Conservation (phyloP, 2,888 invertebrate genomes). For the Morpho deidamia region DNA sequence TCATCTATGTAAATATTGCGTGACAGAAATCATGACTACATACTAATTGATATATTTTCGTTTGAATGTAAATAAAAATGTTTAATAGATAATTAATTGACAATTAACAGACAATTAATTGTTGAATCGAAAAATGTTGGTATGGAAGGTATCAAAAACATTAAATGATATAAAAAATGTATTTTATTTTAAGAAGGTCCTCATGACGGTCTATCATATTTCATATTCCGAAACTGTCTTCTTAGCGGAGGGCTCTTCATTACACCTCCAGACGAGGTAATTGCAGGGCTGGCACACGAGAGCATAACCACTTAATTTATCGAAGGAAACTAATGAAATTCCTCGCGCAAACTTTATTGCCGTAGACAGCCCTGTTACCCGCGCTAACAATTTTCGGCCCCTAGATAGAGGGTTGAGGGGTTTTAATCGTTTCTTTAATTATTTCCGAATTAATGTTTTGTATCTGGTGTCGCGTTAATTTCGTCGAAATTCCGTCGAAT, state of each 20-base stretch:
- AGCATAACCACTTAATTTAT: constrained; percentile 78
- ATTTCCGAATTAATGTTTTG: constrained; percentile 62
- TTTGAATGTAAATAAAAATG: no score
- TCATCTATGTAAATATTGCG: no score
- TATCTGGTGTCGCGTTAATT: constrained; percentile 42
- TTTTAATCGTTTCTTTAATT: constrained; percentile 74
- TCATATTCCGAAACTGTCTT: constrained; percentile 35
- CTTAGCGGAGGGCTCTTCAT: constrained; percentile 61
- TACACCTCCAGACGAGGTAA: constrained; percentile 69
- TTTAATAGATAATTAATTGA: no score
- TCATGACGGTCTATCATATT: constrained; percentile 28
- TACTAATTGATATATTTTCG: no score
- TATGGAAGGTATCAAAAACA: no score
- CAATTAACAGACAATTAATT: no score
- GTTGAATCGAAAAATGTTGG: no score
- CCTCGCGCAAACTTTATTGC: constrained; percentile 72
- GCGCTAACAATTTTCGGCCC: constrained; percentile 66
- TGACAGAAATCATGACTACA: no score
- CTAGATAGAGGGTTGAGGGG: constrained; percentile 41
- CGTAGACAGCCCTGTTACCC: constrained; percentile 67
- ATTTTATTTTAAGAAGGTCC: background rate
- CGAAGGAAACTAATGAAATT: constrained; percentile 78
- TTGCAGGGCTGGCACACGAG: constrained; percentile 76
- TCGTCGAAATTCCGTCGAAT: constrained; percentile 27
- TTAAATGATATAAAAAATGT: no score